Evolutionary conservation across 2,888 invertebrate species (phyloP).

Genomic region (Eurytoma adleriae): DNA sequence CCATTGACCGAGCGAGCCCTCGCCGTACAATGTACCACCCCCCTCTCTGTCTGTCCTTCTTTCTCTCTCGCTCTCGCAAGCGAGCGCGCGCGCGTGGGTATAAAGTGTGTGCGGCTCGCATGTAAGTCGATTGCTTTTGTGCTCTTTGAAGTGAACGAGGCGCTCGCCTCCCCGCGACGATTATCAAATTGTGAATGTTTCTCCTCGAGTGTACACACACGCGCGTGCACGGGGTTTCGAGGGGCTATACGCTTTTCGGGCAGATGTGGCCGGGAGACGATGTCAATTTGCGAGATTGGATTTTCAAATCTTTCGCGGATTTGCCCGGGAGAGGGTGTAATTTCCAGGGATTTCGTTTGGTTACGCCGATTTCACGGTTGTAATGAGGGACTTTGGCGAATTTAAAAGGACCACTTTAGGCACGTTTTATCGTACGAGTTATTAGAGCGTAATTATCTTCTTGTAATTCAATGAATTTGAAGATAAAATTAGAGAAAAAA

Average conservation of each 20-base stretch:
- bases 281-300: conserved; percentile 38
- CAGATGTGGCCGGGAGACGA: background rate
- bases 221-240: background rate
- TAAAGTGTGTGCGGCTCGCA: background rate
- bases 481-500: too few species aligned
- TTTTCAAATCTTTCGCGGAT: background rate
- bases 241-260: conserved; percentile 10
- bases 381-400: too few species aligned
- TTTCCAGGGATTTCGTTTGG: background rate
- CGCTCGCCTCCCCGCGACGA: conserved; percentile 24
- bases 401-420: too few species aligned
- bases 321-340: background rate
- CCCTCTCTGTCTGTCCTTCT: too few species aligned
- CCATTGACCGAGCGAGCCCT: conserved; percentile 30
- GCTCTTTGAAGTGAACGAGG: conserved; percentile 40
- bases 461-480: too few species aligned
- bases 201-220: conserved; percentile 6
- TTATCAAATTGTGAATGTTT: conserved; percentile 51
- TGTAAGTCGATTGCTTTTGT: conserved; percentile 54
- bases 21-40: too few species aligned
- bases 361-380: too few species aligned
- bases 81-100: background rate
- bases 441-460: too few species aligned
- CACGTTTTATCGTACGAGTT: too few species aligned
- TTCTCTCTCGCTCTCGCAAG: background rate